Base-by-base conservation (phyloP, 2,888 invertebrate species). In the Eristalinus sepulchralis region DNA sequence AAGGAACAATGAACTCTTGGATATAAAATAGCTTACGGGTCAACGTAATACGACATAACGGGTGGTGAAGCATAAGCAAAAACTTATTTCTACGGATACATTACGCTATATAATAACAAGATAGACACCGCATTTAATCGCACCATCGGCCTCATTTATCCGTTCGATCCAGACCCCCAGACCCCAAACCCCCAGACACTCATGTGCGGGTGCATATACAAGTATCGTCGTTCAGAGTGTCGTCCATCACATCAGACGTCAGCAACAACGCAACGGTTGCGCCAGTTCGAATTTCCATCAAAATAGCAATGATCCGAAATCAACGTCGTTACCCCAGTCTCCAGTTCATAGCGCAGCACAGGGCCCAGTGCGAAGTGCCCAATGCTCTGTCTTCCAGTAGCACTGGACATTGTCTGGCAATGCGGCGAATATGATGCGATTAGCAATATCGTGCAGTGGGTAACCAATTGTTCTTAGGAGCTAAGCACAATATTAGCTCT, bases 281-380 rank as follows among this genome's bases (percentile, higher is more conserved):
- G 82, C 68, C 82, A 82, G 83, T 83, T 86, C 83, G 67, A 83
- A 79, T 86, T 83, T 83, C 86, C 79, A 79, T 86, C 78, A 83
- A 83, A 86, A 85, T 85, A 85, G 78, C 86, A 86, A 79, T 86
- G 86, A 86, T 83, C 83, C 86, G 86, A 82, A 83, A 83, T 75
- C 70, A 24, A 24, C 57, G 70, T 59, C 68, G 68, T 64, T 79
- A 83, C 73, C 70, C 75, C 73, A 77, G 73, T 86, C 77, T 66
- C 70, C 70, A 64, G 55, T 68, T 62, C 68, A 13, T 22, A 24
- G 36, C 70, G 63, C 39, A 63, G 67, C 39, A 63, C 10, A 55
- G 33, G 11, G 34, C 55, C 55, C 62, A 53, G 33, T 39, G 24
- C 27, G 10, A 27, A 47, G 5, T 47, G n/a, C 6, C n/a, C 39